Evolutionary conservation across 2,113 vertebrate genomes (phyloP), one percentile per base, ranked within the genome.

Genomic region (Cyanoderma ruficeps): DNA sequence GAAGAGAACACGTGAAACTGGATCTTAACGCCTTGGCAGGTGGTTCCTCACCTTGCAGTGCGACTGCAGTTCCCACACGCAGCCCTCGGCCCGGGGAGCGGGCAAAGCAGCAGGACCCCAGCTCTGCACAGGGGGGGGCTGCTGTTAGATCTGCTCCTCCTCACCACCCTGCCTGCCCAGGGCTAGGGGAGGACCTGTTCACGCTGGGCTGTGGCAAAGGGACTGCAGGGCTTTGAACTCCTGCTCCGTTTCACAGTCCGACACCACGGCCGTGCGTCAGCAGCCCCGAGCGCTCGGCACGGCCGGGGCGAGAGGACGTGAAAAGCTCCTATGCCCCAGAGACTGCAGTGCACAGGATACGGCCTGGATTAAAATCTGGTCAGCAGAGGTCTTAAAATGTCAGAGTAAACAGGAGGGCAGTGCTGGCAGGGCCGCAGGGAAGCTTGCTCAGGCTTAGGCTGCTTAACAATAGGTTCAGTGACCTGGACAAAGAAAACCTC

Each of bases 401-500:
- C 94, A 97, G 64, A 0, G 83, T 92, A 90, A 95, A 95, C 95
- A 96, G 52, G 64, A 95, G 95, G 72, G 94, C 83, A 96, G 95
- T 78, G 24, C 91, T 90, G 91, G 95, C 27, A 4, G 87, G 92
- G 90, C 90, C 0, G 0, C 8, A 3, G 93, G 95, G 96, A 96
- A 96, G 92, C 89, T 83, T 42, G 71, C 71, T 88, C 4, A 7
- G 90, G 92, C 59, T 96, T 68, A 68, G 4, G 71, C 63, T 56
- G 83, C 68, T 95, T 94, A 97, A 97, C 96, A 97, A 97, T 96
- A 85, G 96, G 90, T 87, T 96, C 90, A 76, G 71, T 83, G 92
- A 96, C 92, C 90, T 88, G 94, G 93, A 95, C 85, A 94, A 95
- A 97, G 89, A 87, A 95, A 96, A 92, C 35, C 94, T 84, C 60